A percentile compares a stretch with the other conserved stretches of the same genome.
These are phyloP conservation scores for Hippolais icterina DNA, from an alignment of 2,113 vertebrate genomes.

Conservation along the genomic window DNA sequence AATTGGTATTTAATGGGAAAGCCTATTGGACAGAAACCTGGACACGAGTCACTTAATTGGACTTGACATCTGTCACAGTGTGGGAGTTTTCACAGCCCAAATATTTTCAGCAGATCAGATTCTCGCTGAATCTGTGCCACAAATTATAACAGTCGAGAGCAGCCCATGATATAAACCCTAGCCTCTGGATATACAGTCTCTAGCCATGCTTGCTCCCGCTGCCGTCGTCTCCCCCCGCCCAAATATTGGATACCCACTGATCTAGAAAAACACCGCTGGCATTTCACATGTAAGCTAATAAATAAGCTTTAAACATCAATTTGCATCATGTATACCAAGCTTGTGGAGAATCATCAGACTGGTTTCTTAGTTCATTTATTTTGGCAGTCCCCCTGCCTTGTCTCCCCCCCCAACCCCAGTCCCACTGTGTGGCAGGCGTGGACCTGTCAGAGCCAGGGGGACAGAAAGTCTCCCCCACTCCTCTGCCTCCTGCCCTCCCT, in stretches of 20 bases:
- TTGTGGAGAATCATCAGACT: not conserved
- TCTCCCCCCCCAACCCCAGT: not conserved
- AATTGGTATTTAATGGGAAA: conserved; percentile 83
- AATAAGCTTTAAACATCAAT: conserved; percentile 59
- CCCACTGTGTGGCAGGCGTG: accelerated
- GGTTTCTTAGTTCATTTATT: not conserved
- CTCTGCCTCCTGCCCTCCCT: not conserved
- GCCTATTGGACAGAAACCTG: conserved; percentile 81
- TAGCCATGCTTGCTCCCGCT: not conserved
- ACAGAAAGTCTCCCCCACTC: not conserved
- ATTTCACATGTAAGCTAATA: conserved; percentile 35
- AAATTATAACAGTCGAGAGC: conserved; percentile 75
- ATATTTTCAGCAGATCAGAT: conserved; percentile 81
- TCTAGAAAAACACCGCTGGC: conserved; percentile 61
- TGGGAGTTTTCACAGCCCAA: conserved; percentile 83
- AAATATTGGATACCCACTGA: conserved; percentile 40
- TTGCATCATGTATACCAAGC: not conserved
- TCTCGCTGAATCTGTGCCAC: conserved; percentile 78
- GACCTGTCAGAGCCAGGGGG: not conserved
- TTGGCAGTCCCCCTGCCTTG: not conserved
- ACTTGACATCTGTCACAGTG: conserved; percentile 84
- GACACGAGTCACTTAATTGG: conserved; percentile 81
- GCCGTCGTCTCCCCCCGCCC: not conserved
- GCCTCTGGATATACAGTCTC: conserved; percentile 52
- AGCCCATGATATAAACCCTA: conserved; percentile 62